Base-by-base conservation (phyloP, 2,113 vertebrate species). In the Hyla sarda region DNA sequence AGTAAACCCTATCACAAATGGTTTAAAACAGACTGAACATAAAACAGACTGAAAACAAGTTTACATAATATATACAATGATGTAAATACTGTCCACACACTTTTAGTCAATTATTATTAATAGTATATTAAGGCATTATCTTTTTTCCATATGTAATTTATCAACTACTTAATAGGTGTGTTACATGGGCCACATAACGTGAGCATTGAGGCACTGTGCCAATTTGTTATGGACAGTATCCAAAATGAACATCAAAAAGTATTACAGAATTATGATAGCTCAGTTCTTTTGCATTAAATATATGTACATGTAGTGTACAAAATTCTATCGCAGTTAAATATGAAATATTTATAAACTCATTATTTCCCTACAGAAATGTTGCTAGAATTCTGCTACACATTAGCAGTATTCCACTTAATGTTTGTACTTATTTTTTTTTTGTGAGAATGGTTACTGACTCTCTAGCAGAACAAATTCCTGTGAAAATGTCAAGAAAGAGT, bases 401-500 rank as follows among this genome's bases (percentile, higher is more conserved):
- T 41, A 17, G 56, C 25, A 65, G 58, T 79, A n/a, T 81, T 65
- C 23, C 14, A 30, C 14, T 81, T 81, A 62, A 65, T 47, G 56
- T 25, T 47, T 45, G 37, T 65, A 47, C 41, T 80, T 62, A 62
- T 80, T 47, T 80, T 79, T 45, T 79, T 47, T 41, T 62, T 65
- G 56, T 30, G 62, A 47, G 25, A 82, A 54, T 74, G 25, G 50
- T 45, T 79, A 82, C 77, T 73, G 72, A 50, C 62, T 87, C 56
- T 74, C 52, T 80, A 48, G 17, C 28, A 86, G 50, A 54, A 73
- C 25, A 32, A 47, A 73, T 67, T 80, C 65, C 47, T 73, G 32
- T 62, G 77, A 71, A 80, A 73, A 73, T 34, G 54, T 81, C 65
- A 86, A 47, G 21, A 45, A 60, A 45, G 56, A 32, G 72, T 30